These are phyloP conservation scores for Zeuzera pyrina DNA, from an alignment of 2,888 invertebrate genomes.

Conservation along the genomic window DNA sequence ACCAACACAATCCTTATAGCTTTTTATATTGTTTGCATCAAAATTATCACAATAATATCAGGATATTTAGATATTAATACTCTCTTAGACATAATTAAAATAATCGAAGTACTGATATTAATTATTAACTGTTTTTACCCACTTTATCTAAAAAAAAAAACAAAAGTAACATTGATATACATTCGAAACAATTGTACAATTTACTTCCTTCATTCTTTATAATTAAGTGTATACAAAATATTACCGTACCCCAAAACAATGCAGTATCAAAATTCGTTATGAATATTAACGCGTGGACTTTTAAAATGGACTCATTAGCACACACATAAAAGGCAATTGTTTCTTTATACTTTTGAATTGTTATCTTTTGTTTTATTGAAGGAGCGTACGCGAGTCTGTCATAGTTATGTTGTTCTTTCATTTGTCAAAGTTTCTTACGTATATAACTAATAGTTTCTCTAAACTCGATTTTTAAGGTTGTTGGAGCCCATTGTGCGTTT, in stretches of 20 bases:
- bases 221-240: conserved; percentile 40
- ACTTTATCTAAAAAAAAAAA: too few relatives aligned
- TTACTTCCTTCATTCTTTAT: conserved; percentile 18
- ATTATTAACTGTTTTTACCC: too few relatives aligned
- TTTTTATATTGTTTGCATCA: too few relatives aligned
- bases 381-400: conserved; percentile 44
- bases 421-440: conserved; percentile 46
- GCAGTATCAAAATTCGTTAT: conserved; percentile 24
- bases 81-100: too few relatives aligned
- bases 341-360: conserved; percentile 50
- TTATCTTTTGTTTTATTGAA: conserved; percentile 43
- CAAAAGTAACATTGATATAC: too few relatives aligned
- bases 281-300: conserved; percentile 29
- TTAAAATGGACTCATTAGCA: conserved; percentile 42
- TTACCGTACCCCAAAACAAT: not conserved
- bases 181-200: too few relatives aligned
- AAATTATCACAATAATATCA: too few relatives aligned
- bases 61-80: too few relatives aligned
- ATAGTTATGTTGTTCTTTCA: conserved; percentile 38
- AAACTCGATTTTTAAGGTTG: conserved; percentile 55
- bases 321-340: conserved; percentile 59
- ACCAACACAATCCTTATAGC: too few relatives aligned
- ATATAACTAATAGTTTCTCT: conserved; percentile 57
- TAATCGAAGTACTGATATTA: too few relatives aligned
- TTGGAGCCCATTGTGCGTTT: conserved; percentile 35